Evolutionary conservation across 2,113 vertebrate species (phyloP).

Genomic region (Pardalotus punctatus): DNA sequence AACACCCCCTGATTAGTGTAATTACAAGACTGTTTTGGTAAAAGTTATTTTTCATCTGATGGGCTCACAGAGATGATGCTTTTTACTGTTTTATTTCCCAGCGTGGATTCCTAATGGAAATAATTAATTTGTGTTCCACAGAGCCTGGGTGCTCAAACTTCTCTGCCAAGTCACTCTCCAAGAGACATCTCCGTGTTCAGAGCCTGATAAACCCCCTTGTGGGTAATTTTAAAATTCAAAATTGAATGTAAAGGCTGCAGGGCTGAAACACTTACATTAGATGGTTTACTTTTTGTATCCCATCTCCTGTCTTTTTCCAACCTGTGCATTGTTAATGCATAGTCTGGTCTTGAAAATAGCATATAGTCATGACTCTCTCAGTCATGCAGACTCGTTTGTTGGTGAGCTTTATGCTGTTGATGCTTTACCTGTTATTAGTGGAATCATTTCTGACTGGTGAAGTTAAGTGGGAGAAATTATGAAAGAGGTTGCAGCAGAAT

Average conservation of each 20-base stretch:
- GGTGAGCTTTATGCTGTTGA: not conserved
- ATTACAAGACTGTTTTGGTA: not conserved
- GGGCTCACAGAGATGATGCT: not conserved
- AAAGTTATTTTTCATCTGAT: not conserved
- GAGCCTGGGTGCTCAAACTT: not conserved
- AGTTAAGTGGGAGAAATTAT: not conserved
- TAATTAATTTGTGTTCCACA: not conserved
- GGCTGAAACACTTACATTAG: not conserved
- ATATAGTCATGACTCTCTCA: not conserved
- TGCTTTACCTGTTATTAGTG: not conserved
- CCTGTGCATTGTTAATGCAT: not conserved
- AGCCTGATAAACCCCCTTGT: not conserved
- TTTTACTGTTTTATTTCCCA: not conserved
- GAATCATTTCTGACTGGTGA: not conserved
- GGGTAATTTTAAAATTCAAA: not conserved
- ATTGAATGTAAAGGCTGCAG: not conserved
- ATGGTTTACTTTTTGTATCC: not conserved
- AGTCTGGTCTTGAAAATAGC: not conserved
- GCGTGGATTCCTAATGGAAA: fast-evolving
- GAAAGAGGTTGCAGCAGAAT: not conserved
- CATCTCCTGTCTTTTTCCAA: not conserved
- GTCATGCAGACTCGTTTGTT: not conserved
- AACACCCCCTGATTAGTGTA: not conserved
- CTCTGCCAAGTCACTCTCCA: not conserved
- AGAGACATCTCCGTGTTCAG: not conserved